Conservation (phyloP, 2,888 invertebrate genomes). For the Coenonympha glycerion region DNA sequence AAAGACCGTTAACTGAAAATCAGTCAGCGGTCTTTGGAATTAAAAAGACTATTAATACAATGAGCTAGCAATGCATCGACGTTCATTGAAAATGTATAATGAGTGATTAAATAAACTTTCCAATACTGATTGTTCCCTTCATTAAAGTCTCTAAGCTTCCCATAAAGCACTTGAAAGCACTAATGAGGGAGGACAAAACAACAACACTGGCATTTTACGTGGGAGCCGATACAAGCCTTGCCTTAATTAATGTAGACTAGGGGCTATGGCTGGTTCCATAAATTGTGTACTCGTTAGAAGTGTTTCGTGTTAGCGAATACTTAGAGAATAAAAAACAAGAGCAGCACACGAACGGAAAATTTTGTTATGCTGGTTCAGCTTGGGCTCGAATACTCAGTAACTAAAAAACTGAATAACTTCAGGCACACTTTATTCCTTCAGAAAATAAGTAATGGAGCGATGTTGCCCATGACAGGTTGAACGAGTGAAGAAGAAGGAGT, state of each 20-base stretch:
- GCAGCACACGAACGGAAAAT: too few relatives aligned
- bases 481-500: too few relatives aligned
- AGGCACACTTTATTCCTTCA: too few relatives aligned
- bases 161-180: slow-evolving; percentile 23
- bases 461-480: too few relatives aligned
- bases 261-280: slow-evolving; percentile 25
- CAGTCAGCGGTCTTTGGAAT: too few relatives aligned
- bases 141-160: slow-evolving; percentile 17
- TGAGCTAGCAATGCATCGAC: not conserved
- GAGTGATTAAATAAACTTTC: not conserved
- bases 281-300: slow-evolving; percentile 15
- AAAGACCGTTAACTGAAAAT: too few relatives aligned
- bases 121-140: slow-evolving; percentile 8
- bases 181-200: slow-evolving; percentile 22
- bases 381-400: too few relatives aligned
- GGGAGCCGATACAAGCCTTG: slow-evolving; percentile 22
- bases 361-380: too few relatives aligned
- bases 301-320: not conserved
- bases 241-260: slow-evolving; percentile 39
- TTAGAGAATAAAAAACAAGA: not conserved
- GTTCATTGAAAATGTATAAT: not conserved
- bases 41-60: too few relatives aligned
- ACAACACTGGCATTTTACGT: slow-evolving; percentile 24
- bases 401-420: too few relatives aligned
- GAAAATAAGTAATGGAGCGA: too few relatives aligned